Base-by-base conservation (phyloP, 2,113 vertebrate species). In the Lucifuga dentata region DNA sequence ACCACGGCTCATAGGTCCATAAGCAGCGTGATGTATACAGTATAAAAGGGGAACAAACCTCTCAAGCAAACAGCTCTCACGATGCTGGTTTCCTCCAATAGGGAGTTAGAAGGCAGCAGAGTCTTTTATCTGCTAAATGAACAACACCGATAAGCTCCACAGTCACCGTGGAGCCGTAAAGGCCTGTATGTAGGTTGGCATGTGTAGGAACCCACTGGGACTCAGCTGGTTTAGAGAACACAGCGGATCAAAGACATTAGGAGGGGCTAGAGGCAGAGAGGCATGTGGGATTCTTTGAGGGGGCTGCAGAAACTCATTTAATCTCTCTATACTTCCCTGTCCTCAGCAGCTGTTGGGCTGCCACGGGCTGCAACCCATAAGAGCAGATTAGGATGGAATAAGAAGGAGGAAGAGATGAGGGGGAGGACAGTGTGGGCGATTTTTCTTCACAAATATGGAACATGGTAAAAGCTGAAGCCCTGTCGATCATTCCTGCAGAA, bases 341-440 rank as follows among this genome's bases (percentile, higher is more conserved):
- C 69, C 76, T 89, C 81, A 73, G 83, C 90, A 92, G 88, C 86
- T 90, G 90, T 74, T 87, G 71, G 85, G 85, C 52, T 57, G 51
- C 83, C 86, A 82, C 1, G 40, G 78, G 83, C 85, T 78, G 78
- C 83, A 73, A 74, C 83, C 80, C 74, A 77, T 87, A 84, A 85
- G 35, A 89, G 71, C 81, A 83, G 88, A 89, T 92, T 80, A 90
- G 70, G 67, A 82, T 73, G 50, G 68, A 83, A 70, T 72, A 78
- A 52, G 73, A 45, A 72, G 58, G 66, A 70, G 76, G 71, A 76
- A 56, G 69, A 58, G 70, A 64, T 49, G 53, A 62, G 53, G 36
- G 50, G 59, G 56, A 24, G 23, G 68, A 62, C 12, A 16, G 32
- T 13, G 2, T 57, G 38, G 46, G 11, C 0, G 3, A 32, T 52